Conservation (phyloP, 2,113 vertebrate species). For the Paracanthobrama guichenoti region DNA sequence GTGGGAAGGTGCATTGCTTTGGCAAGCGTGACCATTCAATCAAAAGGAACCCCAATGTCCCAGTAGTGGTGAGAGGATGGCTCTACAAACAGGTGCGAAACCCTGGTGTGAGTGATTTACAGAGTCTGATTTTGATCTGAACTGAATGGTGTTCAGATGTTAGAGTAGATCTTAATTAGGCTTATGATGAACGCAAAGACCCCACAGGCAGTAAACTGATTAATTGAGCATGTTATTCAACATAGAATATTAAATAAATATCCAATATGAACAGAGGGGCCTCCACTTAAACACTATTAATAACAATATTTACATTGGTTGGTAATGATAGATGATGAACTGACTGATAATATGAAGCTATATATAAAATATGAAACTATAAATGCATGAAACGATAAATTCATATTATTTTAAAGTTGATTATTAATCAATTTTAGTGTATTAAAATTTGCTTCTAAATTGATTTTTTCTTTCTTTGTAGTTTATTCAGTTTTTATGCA, state of each 20-base stretch:
- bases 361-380: no score
- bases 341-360: not conserved
- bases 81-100: slow-evolving; percentile 92
- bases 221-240: not conserved
- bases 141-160: not conserved
- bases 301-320: not conserved
- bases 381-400: no score
- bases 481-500: not conserved
- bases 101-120: not conserved
- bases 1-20: slow-evolving; percentile 90
- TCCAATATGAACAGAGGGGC: not conserved
- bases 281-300: not conserved
- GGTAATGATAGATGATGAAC: not conserved
- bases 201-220: not conserved
- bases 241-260: not conserved
- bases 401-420: not conserved
- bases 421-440: not conserved
- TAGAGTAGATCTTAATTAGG: not conserved
- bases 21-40: slow-evolving; percentile 95
- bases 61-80: slow-evolving; percentile 96
- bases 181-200: slow-evolving; percentile 1
- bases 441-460: not conserved
- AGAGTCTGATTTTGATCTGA: slow-evolving; percentile 10
- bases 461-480: not conserved
- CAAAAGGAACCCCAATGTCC: slow-evolving; percentile 91